Evolutionary conservation across 2,113 vertebrate species (phyloP).

Genomic region (Gobius niger): DNA sequence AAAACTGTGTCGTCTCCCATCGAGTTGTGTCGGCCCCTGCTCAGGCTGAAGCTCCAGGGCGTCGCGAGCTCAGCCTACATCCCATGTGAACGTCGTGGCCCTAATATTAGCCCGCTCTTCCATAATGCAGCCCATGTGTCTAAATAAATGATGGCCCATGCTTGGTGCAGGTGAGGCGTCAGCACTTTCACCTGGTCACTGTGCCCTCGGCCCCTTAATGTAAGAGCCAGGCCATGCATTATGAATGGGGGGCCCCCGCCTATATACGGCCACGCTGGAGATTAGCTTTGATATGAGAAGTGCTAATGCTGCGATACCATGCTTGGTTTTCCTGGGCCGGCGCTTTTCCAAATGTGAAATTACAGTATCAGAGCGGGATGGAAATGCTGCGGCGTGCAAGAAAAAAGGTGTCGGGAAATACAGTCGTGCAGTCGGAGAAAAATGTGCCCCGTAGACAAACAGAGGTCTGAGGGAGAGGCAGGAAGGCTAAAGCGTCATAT

Average conservation of each 20-base stretch:
- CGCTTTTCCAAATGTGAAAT: background rate
- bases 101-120: background rate
- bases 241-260: background rate
- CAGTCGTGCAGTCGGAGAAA: background rate
- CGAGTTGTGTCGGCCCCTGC: too few relatives aligned
- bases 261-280: background rate
- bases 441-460: background rate
- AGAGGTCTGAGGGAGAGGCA: too few relatives aligned
- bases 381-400: slow-evolving; percentile 1
- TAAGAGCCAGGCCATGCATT: background rate
- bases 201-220: background rate
- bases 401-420: background rate
- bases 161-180: background rate
- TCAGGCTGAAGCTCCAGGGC: too few relatives aligned
- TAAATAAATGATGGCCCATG: background rate
- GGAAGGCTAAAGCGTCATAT: too few relatives aligned
- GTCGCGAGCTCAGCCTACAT: too few relatives aligned
- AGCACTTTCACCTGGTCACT: background rate
- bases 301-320: background rate
- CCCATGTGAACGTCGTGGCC: too few relatives aligned
- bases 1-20: too few relatives aligned
- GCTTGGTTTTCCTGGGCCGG: background rate
- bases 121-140: background rate
- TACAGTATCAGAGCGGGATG: background rate
- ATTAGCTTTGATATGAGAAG: background rate